phyloP scores from a whole-genome alignment of 2,113 vertebrate genomes.

The Dolichallabes microphthalmus region DNA sequence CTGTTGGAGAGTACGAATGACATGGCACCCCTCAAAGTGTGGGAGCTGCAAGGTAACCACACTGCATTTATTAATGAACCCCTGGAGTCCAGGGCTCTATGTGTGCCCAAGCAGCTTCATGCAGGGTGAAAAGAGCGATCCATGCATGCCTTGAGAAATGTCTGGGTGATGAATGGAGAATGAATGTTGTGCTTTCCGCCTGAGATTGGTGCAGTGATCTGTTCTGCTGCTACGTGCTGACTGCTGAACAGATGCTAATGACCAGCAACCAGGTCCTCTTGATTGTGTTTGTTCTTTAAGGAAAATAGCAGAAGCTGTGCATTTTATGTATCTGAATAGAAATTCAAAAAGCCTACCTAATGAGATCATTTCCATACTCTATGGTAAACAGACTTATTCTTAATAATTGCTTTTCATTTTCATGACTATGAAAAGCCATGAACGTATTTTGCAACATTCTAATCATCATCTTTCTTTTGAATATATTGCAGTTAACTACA shows the following conservation, averaged over 20 bases:
- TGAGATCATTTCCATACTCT: not conserved
- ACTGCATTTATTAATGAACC: constrained; percentile 35
- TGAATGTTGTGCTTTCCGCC: constrained; percentile 35
- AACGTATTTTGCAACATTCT: not conserved
- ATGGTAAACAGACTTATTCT: not conserved
- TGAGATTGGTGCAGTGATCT: constrained; percentile 39
- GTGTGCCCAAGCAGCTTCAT: not conserved
- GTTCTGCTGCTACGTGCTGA: constrained; percentile 32
- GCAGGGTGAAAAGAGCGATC: constrained; percentile 15
- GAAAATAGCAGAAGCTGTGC: not conserved
- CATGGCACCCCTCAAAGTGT: constrained; percentile 90
- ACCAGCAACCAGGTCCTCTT: constrained; percentile 1
- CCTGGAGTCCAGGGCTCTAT: not conserved
- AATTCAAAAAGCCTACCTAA: not conserved
- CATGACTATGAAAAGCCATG: not conserved
- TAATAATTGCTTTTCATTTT: not conserved
- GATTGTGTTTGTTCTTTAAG: not conserved
- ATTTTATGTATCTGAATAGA: not conserved
- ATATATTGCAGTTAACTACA: not conserved
- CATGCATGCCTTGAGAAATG: constrained; percentile 22
- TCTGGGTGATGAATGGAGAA: constrained; percentile 47
- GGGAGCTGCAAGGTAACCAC: constrained; percentile 90
- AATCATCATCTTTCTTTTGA: not conserved
- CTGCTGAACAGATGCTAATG: constrained; percentile 36
- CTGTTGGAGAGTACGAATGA: constrained; percentile 85